Evolutionary conservation across 2,888 invertebrate genomes (phyloP).

Genomic region (Cepaea hortensis): DNA sequence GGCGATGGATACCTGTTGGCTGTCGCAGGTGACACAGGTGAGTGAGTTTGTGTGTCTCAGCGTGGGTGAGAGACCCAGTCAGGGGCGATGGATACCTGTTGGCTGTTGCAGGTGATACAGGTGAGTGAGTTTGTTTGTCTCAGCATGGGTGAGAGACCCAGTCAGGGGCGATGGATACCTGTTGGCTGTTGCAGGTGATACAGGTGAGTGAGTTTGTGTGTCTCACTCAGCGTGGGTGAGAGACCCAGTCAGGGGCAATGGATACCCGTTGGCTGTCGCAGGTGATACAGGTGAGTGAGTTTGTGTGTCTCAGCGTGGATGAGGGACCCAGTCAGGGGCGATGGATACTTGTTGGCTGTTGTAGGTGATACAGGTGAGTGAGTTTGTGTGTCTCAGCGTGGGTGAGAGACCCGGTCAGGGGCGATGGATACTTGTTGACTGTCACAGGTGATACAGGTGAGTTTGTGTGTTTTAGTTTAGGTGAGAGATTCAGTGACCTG

Average conservation of each 20-base stretch:
- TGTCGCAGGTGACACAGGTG: constrained; percentile 60
- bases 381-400: no score
- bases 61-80: constrained; percentile 59
- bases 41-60: constrained; percentile 12
- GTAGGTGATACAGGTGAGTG: constrained; percentile 59
- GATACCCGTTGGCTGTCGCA: constrained; percentile 61
- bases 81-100: constrained; percentile 61
- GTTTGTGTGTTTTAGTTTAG: no score
- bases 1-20: constrained; percentile 61
- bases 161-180: constrained; percentile 63
- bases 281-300: constrained; percentile 57
- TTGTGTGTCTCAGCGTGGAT: no score
- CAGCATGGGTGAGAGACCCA: constrained; percentile 55
- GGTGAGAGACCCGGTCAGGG: constrained; percentile 67
- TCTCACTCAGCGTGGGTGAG: constrained; percentile 10
- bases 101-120: constrained; percentile 59
- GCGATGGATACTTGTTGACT: constrained; percentile 60
- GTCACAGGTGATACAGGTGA: no score
- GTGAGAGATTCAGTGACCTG: no score
- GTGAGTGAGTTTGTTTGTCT: constrained; percentile 46
- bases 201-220: constrained; percentile 52
- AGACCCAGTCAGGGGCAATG: constrained; percentile 65
- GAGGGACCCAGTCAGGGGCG: constrained; percentile 64
- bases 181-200: constrained; percentile 58
- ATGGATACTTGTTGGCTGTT: constrained; percentile 60